A percentile compares a stretch with the other conserved stretches of the same genome.
Conservation (phyloP, 2,113 vertebrate genomes). For the Marmota monax region DNA sequence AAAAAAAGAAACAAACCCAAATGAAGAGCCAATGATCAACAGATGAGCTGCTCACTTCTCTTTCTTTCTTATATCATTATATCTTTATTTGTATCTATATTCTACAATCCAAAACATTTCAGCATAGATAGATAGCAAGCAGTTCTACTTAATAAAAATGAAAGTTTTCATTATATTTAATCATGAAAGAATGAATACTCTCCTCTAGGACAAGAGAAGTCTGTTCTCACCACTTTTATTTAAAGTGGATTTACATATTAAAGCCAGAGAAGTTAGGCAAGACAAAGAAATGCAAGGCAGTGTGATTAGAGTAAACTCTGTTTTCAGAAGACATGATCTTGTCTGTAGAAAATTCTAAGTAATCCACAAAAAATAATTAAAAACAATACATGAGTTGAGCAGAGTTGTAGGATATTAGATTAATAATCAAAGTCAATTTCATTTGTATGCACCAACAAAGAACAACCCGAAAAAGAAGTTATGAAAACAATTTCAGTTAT, state of each 20-base stretch:
- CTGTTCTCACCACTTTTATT: background rate
- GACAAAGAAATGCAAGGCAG: background rate
- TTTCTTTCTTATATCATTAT: background rate
- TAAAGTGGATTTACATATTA: background rate
- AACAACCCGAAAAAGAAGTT: background rate
- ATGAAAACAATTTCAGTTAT: background rate
- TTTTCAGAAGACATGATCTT: background rate
- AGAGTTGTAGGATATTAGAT: background rate
- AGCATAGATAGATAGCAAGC: background rate
- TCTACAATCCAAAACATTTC: background rate
- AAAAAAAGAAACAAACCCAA: background rate
- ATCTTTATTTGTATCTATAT: background rate
- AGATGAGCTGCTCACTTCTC: background rate
- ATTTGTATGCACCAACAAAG: background rate
- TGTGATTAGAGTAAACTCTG: background rate
- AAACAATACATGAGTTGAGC: background rate
- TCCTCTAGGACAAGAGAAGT: background rate
- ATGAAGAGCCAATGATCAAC: background rate
- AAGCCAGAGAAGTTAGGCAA: background rate
- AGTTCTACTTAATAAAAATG: background rate
- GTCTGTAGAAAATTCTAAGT: background rate
- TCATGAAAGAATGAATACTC: background rate
- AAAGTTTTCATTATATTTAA: background rate
- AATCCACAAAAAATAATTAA: background rate
- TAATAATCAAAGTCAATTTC: background rate